A percentile compares a stretch with the other conserved stretches of the same genome.
These are phyloP conservation scores for Pristionchus mayeri DNA, from an alignment of 2,888 invertebrate species.

Conservation along the genomic window DNA sequence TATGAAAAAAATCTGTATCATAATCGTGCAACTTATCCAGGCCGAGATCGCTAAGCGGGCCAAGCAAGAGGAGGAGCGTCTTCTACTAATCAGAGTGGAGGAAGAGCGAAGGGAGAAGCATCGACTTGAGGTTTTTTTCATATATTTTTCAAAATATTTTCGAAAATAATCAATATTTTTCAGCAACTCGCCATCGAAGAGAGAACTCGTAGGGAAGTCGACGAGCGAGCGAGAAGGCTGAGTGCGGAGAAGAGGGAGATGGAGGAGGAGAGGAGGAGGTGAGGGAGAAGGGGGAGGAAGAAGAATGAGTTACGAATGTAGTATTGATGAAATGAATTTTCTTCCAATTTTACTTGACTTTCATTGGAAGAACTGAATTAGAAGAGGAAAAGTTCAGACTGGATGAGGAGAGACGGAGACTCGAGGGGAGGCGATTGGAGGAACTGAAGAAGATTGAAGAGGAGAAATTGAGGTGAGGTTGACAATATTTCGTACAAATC, in stretches of 20 bases:
- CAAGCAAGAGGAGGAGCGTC: not conserved
- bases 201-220: not conserved
- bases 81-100: not conserved
- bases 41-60: not conserved
- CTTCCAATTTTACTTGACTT: not conserved
- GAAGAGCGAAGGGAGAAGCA: constrained; percentile 10
- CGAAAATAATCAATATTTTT: not conserved
- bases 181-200: constrained; percentile 25
- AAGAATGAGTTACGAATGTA: too few relatives aligned
- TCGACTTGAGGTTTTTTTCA: not conserved
- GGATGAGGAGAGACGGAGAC: not conserved
- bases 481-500: not conserved
- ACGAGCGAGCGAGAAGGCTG: not conserved
- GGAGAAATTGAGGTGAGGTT: not conserved
- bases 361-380: too few relatives aligned
- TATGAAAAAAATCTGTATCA: not conserved
- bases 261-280: constrained; percentile 19
- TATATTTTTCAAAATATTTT: not conserved
- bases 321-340: too few relatives aligned
- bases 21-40: not conserved
- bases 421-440: not conserved
- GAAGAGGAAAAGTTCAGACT: constrained; percentile 24
- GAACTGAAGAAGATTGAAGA: constrained; percentile 22
- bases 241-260: constrained; percentile 25
- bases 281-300: too few relatives aligned